A percentile compares a stretch with the other conserved stretches of the same genome.
Conservation (phyloP, 30 jellyfish, hydroid and myxozoan genomes). For the Turritopsis dohrnii region DNA sequence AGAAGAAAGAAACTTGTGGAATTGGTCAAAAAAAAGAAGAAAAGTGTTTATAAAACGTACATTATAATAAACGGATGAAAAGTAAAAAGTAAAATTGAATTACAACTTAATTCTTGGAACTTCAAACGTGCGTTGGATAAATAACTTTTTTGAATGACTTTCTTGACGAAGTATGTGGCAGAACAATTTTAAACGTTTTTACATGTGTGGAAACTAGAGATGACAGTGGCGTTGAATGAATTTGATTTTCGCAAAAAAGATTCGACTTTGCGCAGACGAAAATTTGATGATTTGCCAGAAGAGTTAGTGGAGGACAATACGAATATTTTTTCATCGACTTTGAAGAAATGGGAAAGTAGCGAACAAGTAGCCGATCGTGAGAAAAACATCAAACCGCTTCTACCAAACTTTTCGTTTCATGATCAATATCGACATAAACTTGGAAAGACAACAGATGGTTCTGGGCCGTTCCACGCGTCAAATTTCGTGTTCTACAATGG, state of each 20-base stretch:
- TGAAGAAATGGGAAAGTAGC: not conserved
- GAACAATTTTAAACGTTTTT: too few relatives aligned
- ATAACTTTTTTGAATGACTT: not conserved
- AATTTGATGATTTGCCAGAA: not conserved
- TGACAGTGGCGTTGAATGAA: not conserved
- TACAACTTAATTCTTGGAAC: not conserved
- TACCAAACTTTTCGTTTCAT: not conserved
- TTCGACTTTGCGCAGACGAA: not conserved
- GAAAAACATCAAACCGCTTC: not conserved
- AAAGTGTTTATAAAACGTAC: not conserved
- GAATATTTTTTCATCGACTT: not conserved
- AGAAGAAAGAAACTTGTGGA: not conserved
- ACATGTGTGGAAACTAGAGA: not conserved
- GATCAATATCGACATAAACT: too few relatives aligned
- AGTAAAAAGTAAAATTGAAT: not conserved
- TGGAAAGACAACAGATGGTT: too few relatives aligned
- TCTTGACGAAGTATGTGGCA: not conserved
- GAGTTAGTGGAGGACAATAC: not conserved
- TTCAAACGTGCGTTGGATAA: not conserved
- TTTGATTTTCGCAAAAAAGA: constrained; percentile 5
- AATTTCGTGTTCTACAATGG: not conserved
- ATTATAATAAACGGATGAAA: too few relatives aligned
- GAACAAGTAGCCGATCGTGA: not conserved
- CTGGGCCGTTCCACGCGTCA: too few relatives aligned
- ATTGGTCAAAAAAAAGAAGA: not conserved